Evolutionary conservation across 1,140 invertebrate genomes (phyloP), one percentile per base, ranked within the genome.

Genomic region (Caenorhabditis remanei): DNA sequence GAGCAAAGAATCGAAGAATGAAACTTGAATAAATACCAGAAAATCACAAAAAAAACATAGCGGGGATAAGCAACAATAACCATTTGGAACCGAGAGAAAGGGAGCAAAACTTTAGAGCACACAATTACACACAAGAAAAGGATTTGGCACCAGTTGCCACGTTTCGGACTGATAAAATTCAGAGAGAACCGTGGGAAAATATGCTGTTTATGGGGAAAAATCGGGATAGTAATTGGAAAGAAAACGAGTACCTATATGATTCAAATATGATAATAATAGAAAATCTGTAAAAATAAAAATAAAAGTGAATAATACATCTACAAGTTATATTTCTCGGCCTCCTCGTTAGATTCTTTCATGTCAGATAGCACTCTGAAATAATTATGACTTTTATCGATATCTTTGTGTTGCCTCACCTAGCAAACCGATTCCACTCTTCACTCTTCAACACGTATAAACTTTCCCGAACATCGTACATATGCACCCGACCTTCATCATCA

Each of bases 401-500:
- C n/a, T 16, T 48, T 41, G 8, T 40, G 63, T 16, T n/a, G 9
- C 0, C 56, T 32, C 21, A 86, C 85, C 85, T 56, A 41, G 86
- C 85, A 71, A 88, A 88, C 40, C 85, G 43, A 55, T 58, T 87
- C 43, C 50, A 87, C 53, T 88, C 87, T 41, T 88, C 85, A 19
- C 53, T 83, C 24, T 88, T 87, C 53, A 87, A 55, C 48, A 61
- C 56, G 82, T 86, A 71, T 19, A 88, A 55, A 71, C 50, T 83
- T 46, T 88, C 87, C 50, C 87, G 85, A 46, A 85, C 67, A 71
- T 88, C 87, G 79, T 83, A 88, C 61, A 88, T 50, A 41, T 88
- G 85, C 19, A 88, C 86, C 16, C 32, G 32, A 53, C 87, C 87
- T 55, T 83, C 83, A 65, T 61, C 67, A 56, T 88, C 87, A 6